Evolutionary conservation across 2,797 vertebrate species (phyloP).

Genomic region (Myotis pilosus): DNA sequence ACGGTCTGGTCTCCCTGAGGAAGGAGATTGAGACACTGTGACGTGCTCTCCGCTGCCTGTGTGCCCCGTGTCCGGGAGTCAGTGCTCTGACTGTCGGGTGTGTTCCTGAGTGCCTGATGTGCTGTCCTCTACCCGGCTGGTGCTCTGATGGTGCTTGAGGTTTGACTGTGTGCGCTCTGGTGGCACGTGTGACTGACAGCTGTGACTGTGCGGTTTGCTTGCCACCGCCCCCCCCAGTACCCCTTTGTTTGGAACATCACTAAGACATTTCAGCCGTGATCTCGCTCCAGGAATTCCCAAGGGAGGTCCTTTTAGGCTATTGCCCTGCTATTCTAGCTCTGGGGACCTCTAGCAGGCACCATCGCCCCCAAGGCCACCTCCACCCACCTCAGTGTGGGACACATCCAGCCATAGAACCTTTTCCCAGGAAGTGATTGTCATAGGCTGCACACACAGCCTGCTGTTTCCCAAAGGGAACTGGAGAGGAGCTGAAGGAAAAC

Average conservation of each 20-base stretch:
- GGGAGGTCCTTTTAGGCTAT: neutral
- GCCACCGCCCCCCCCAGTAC: neutral
- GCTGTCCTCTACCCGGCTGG: neutral
- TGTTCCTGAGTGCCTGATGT: neutral
- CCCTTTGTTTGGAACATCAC: neutral
- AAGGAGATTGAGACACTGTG: neutral
- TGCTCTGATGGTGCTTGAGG: neutral
- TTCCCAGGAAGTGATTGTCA: neutral
- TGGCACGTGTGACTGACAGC: neutral
- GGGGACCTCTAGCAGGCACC: neutral
- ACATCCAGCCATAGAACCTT: neutral
- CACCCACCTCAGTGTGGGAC: neutral
- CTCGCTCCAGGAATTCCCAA: neutral
- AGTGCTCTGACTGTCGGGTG: neutral
- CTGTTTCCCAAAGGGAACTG: slow-evolving; percentile 22
- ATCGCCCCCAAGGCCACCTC: neutral
- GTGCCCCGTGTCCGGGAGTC: neutral
- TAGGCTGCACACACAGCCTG: neutral
- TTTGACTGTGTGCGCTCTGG: neutral
- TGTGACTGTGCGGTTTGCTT: neutral
- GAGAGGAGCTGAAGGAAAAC: slow-evolving; percentile 33
- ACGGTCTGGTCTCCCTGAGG: neutral
- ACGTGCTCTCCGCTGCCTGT: neutral
- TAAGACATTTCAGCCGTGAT: neutral
- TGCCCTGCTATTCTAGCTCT: neutral